A percentile compares a stretch with the other conserved stretches of the same genome.
Evolutionary conservation across 2,113 vertebrate genomes (phyloP).

Genomic region (Patagioenas fasciata): DNA sequence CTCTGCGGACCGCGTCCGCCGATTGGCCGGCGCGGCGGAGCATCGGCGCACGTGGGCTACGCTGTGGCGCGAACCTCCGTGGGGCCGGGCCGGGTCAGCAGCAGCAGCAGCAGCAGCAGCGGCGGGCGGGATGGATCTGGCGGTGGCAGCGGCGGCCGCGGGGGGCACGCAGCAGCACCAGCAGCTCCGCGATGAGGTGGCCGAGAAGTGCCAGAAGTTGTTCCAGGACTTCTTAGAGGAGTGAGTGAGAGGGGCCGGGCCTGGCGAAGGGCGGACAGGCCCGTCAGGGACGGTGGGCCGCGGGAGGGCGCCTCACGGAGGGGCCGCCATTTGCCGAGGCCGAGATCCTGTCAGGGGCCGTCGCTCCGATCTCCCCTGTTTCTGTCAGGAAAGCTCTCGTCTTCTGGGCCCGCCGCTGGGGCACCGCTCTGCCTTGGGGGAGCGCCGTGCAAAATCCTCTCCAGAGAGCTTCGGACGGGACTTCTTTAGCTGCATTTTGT

Average conservation of each 20-base stretch:
- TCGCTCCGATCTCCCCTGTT: rapidly evolving
- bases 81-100: background rate
- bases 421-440: too few species aligned
- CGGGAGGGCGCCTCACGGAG: background rate
- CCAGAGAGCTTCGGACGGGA: rapidly evolving
- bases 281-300: background rate
- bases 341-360: background rate
- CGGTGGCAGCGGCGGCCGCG: slow-evolving; percentile 60
- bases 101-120: background rate
- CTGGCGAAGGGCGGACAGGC: background rate
- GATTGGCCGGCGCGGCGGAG: slow-evolving; percentile 66
- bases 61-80: slow-evolving; percentile 80
- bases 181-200: slow-evolving; percentile 90
- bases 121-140: slow-evolving; percentile 58
- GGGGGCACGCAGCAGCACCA: slow-evolving; percentile 76
- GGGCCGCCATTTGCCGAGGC: background rate
- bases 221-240: slow-evolving; percentile 98
- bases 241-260: slow-evolving; percentile 78
- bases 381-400: background rate
- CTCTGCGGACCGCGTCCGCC: too few species aligned
- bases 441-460: background rate
- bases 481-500: rapidly evolving
- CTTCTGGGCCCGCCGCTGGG: background rate
- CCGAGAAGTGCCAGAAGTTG: slow-evolving; percentile 96
- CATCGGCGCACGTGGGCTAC: slow-evolving; percentile 68